Evolutionary conservation across 2,797 vertebrate genomes (phyloP).

Genomic region (Discoglossus pictus): DNA sequence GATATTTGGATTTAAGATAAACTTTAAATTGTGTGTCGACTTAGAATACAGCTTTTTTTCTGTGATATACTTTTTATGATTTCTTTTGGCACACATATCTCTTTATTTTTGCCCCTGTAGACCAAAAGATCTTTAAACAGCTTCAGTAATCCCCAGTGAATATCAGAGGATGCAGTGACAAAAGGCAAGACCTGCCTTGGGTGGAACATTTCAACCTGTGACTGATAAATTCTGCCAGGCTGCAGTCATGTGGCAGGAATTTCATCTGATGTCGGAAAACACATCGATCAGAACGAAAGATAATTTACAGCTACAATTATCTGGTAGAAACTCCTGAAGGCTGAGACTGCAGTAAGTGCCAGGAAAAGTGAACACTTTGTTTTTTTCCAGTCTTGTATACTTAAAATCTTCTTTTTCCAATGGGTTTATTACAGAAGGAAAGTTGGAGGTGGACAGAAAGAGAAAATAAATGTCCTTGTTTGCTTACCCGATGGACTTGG

Average conservation of each 20-base stretch:
- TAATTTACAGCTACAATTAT: slow-evolving; percentile 49
- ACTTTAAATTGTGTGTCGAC: background rate
- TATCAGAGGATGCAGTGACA: slow-evolving; percentile 12
- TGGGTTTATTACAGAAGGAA: background rate
- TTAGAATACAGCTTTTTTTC: too few species aligned
- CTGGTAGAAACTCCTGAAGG: slow-evolving; percentile 16
- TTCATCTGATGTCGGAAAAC: slow-evolving; percentile 37
- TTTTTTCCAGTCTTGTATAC: background rate
- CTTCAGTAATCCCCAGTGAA: slow-evolving; percentile 14
- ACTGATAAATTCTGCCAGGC: slow-evolving; percentile 30
- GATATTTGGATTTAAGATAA: background rate
- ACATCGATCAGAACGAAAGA: slow-evolving; percentile 37
- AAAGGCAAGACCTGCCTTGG: slow-evolving; percentile 9
- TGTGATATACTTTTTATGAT: too few species aligned
- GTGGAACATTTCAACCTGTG: slow-evolving; percentile 31
- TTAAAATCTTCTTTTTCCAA: background rate
- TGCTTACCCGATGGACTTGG: background rate
- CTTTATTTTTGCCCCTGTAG: background rate
- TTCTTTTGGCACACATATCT: too few species aligned
- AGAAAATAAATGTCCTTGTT: background rate
- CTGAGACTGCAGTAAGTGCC: background rate
- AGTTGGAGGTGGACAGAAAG: background rate
- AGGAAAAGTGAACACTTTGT: background rate
- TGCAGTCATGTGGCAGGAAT: slow-evolving; percentile 32
- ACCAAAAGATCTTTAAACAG: background rate